Conservation (phyloP, 2,797 vertebrate species). For the Emys orbicularis region DNA sequence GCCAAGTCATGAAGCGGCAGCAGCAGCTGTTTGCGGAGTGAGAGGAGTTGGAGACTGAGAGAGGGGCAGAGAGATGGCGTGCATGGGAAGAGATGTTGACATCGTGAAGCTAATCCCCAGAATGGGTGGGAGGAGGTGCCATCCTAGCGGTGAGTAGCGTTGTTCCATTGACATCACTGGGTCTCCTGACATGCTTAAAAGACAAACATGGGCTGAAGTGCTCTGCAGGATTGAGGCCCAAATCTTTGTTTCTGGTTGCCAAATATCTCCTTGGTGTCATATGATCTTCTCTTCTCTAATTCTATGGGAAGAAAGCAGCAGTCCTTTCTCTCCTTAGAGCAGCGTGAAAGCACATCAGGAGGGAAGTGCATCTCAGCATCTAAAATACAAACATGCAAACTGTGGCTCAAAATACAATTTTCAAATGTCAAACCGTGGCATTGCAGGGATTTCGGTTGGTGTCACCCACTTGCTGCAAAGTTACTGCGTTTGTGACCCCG, state of each 20-base stretch:
- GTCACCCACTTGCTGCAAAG: not conserved
- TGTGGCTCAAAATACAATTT: not conserved
- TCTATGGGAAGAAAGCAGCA: not conserved
- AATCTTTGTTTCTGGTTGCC: not conserved
- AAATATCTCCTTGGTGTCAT: not conserved
- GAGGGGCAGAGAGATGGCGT: not conserved
- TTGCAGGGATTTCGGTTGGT: fast-evolving
- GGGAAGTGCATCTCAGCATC: not conserved
- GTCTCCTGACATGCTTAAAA: not conserved
- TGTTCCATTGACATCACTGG: not conserved
- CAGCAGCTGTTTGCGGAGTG: not conserved
- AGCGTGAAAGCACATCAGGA: not conserved
- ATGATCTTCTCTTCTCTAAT: not conserved
- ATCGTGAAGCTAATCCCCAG: not conserved
- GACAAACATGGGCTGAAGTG: not conserved
- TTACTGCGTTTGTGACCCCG: not conserved
- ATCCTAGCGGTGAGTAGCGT: not conserved
- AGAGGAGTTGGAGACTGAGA: not conserved
- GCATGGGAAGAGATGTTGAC: not conserved
- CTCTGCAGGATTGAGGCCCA: not conserved
- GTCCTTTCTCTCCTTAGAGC: not conserved
- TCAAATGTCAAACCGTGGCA: not conserved
- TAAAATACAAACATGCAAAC: not conserved
- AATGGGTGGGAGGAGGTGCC: too few species aligned
- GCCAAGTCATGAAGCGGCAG: not conserved